Conservation (phyloP, 92 coral and sea anemone species). For the Pocillopora meandrina region DNA sequence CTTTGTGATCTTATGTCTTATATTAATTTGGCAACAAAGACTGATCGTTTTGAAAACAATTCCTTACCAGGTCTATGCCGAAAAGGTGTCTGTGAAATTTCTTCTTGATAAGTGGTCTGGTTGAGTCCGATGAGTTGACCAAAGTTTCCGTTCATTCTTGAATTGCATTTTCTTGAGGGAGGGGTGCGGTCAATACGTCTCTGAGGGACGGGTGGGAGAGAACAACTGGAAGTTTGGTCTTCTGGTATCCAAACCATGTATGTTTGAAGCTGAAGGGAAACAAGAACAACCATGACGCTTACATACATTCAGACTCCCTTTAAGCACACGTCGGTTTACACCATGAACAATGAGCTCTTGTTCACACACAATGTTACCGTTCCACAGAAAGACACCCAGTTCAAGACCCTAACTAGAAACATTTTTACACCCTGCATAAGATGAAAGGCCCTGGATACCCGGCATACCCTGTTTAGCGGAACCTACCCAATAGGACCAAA, state of each 20-base stretch:
- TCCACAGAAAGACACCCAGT: too few species aligned
- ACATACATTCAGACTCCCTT: background rate
- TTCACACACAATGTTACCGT: too few species aligned
- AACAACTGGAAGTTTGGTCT: slow-evolving; percentile 39
- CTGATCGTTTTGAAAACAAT: background rate
- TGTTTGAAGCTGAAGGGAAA: slow-evolving; percentile 55
- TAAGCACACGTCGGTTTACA: too few species aligned
- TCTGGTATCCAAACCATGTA: slow-evolving; percentile 90
- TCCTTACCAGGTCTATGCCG: slow-evolving; percentile 60
- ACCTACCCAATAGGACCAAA: too few species aligned
- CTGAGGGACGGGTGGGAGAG: slow-evolving; percentile 62
- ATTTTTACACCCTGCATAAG: too few species aligned
- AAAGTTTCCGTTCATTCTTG: slow-evolving; percentile 19
- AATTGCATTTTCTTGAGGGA: slow-evolving; percentile 30
- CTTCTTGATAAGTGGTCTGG: slow-evolving; percentile 71
- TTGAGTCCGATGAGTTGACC: slow-evolving; percentile 48
- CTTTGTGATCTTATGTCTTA: background rate
- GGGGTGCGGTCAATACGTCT: slow-evolving; percentile 17
- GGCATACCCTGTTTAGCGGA: too few species aligned
- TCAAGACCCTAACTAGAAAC: too few species aligned
- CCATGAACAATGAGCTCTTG: too few species aligned
- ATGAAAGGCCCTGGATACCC: too few species aligned
- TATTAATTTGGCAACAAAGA: background rate
- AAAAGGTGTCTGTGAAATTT: slow-evolving; percentile 62
- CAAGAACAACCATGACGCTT: background rate